These are phyloP conservation scores for Hartigia nigra DNA, from an alignment of 2,888 invertebrate genomes.

Conservation along the genomic window DNA sequence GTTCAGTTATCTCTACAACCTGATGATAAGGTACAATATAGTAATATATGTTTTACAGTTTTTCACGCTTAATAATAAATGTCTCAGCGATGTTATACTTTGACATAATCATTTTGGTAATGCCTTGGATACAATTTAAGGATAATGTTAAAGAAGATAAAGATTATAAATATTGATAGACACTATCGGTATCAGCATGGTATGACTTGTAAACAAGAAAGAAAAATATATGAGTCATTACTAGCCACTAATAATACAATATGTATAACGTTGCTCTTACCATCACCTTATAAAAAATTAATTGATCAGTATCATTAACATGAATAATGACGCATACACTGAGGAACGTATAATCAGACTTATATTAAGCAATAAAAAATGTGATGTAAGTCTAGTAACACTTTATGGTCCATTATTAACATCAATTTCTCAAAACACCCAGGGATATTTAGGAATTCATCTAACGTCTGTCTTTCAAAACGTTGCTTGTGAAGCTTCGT, in stretches of 20 bases:
- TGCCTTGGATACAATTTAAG: not conserved
- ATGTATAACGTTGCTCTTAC: not conserved
- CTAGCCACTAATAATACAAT: not conserved
- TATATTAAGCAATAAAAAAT: not conserved
- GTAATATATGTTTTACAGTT: not conserved
- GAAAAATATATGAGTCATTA: not conserved
- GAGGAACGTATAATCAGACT: not conserved
- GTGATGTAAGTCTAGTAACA: not conserved
- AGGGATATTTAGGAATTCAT: not conserved
- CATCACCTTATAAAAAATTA: not conserved
- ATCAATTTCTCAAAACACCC: too few relatives aligned
- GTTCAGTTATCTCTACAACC: too few relatives aligned
- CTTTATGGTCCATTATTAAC: not conserved
- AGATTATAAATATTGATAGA: not conserved
- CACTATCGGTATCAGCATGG: not conserved
- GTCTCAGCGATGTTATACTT: not conserved
- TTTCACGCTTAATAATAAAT: not conserved
- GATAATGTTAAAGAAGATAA: too few relatives aligned
- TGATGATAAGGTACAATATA: not conserved
- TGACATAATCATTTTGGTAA: not conserved
- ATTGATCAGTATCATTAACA: not conserved
- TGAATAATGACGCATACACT: not conserved
- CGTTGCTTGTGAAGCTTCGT: constrained; percentile 31
- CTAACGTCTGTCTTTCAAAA: constrained; percentile 46
- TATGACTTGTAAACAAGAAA: not conserved